Base-by-base conservation (phyloP, 2,797 vertebrate genomes). In the Pseudomugil gertrudae region DNA sequence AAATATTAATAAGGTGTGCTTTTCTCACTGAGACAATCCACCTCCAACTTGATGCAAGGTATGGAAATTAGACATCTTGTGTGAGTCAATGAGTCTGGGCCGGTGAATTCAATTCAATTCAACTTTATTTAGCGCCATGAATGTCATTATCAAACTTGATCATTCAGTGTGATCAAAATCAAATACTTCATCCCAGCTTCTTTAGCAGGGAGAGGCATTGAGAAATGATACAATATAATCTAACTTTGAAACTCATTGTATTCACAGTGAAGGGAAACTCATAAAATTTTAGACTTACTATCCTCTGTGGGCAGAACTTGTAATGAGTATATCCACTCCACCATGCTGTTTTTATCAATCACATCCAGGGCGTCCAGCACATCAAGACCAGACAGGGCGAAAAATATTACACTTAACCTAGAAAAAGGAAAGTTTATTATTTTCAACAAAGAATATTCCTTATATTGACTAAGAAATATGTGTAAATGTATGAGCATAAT, bases 311-410 rank as follows among this genome's bases (percentile, higher is more conserved):
- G 98, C 83, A 99, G 92, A 81, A 99, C 97, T 84, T 99, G 98
- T 27, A 97, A 91, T 17, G 98, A 99, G 90, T 99, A 99, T 88
- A 99, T 96, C 97, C 97, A 99, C 89, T 99, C 98, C 83, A 98
- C 95, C 89, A 99, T 93, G 52, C 92, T 78, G 47, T 94, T 90
- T 84, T 94, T 98, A 84, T 99, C 95, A 66, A 99, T 94, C 71
- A 95, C 94, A 89, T 98, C 95, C 89, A 99, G 93, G 64, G 97
- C 95, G 82, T 98, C 96, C 89, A 99, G 91, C 84, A 99, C 96
- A 87, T 99, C 98, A 58, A 99, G 94, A 48, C 97, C 98, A 70
- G 98, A 98, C 70, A 99, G 92, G 0, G 98, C 96, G 83, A 99
- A 99, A 90, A 99, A 99, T 14, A 97, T 94, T 77, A 99, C 93